Conservation (phyloP, 2,888 invertebrate species). For the Andrena chrysosceles region DNA sequence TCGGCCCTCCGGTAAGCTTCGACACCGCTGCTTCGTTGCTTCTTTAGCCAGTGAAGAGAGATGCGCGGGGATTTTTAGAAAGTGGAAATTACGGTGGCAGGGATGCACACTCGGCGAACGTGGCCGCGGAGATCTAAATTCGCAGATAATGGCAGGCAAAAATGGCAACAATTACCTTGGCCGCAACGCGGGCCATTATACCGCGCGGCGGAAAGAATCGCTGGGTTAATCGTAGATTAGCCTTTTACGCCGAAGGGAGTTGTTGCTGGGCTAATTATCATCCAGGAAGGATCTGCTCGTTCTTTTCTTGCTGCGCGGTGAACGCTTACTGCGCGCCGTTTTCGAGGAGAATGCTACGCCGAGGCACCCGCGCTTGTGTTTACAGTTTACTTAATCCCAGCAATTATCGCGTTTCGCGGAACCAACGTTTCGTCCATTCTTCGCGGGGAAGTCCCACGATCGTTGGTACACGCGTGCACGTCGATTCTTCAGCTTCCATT, state of each 20-base stretch:
- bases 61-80: constrained; percentile 23
- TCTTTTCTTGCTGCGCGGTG: constrained; percentile 34
- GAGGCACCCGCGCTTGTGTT: constrained; percentile 17
- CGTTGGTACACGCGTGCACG: neutral
- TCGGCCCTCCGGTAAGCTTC: neutral
- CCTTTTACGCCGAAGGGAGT: constrained; percentile 57
- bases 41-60: neutral
- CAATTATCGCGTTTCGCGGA: constrained; percentile 50
- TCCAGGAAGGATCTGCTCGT: constrained; percentile 50
- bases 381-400: constrained; percentile 54
- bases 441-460: constrained; percentile 48
- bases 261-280: constrained; percentile 55
- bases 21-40: neutral
- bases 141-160: constrained; percentile 33
- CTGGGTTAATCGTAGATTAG: constrained; percentile 60
- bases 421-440: constrained; percentile 36
- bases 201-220: constrained; percentile 30
- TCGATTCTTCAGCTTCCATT: constrained; percentile 15
- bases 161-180: constrained; percentile 43
- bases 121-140: constrained; percentile 26
- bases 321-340: constrained; percentile 38
- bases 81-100: constrained; percentile 21
- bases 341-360: constrained; percentile 27
- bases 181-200: neutral
- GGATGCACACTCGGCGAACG: neutral